phyloP scores from a whole-genome alignment of 2,888 invertebrate genomes.

The Cantharis flavilabris region DNA sequence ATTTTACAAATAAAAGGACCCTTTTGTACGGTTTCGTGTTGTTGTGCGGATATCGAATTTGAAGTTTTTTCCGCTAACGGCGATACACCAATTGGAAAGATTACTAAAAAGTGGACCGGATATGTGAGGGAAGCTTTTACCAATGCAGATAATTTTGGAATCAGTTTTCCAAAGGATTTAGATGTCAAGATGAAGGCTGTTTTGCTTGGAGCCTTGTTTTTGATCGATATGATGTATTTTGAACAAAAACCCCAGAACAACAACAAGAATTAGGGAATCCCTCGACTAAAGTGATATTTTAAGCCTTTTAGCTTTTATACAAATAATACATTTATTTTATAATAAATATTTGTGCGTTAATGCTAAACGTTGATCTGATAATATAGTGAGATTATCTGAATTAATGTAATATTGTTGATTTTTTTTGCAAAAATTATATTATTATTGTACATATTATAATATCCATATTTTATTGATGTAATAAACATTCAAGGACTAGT shows the following conservation, averaged over 20 bases:
- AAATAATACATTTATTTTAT: background rate
- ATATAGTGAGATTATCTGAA: too few relatives aligned
- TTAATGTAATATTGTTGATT: too few relatives aligned
- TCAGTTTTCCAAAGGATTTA: slow-evolving; percentile 86
- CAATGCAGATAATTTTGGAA: slow-evolving; percentile 86
- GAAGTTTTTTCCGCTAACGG: slow-evolving; percentile 79
- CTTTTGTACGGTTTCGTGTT: slow-evolving; percentile 75
- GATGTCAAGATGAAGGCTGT: slow-evolving; percentile 84
- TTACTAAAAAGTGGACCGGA: slow-evolving; percentile 89
- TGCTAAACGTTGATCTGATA: too few relatives aligned
- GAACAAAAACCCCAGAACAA: background rate
- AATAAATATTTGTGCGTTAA: too few relatives aligned
- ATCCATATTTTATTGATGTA: too few relatives aligned
- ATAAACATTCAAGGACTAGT: too few relatives aligned
- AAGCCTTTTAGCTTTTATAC: background rate
- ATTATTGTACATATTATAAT: too few relatives aligned
- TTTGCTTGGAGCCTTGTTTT: slow-evolving; percentile 76
- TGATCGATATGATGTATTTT: slow-evolving; percentile 60
- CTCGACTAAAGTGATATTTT: background rate
- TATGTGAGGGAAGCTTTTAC: slow-evolving; percentile 80
- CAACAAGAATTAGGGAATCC: background rate
- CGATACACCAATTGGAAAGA: slow-evolving; percentile 77
- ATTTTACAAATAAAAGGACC: slow-evolving; percentile 83
- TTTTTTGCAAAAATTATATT: too few relatives aligned
- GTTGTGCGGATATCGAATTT: slow-evolving; percentile 84